Evolutionary conservation across 2,888 invertebrate species (phyloP), one percentile per base, ranked within the genome.

Genomic region (Platypus cylindrus): DNA sequence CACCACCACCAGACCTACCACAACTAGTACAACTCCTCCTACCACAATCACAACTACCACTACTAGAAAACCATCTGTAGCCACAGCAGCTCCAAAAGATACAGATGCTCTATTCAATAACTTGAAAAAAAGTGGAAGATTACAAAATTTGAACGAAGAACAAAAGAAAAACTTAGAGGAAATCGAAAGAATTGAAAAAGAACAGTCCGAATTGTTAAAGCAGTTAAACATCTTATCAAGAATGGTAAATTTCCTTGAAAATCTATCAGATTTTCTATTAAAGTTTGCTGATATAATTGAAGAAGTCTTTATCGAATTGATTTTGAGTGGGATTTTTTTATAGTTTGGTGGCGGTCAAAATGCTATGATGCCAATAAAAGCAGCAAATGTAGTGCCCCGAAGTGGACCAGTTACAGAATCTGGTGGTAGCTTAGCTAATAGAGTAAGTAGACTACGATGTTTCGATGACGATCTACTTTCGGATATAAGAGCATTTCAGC

Each of bases 191-290:
- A 45, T 63, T 28, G 63, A 63, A 43, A 51, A 50, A 38, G 58
- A 63, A 44, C 63, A 63, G 43, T 53, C 56, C 3, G 55, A 55
- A 7, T 49, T 63, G 41, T 46, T 63, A 28, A 49, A 58, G 43
- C 63, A 63, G 40, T 41, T 63, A n/a, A 53, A 44, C 37, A 38
- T 35, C 33, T 44, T 46, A 27, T 45, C 35, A 27, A 32, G 30
- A 37, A 38, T 39, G 44, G 39, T 39, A 38, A 38, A 15, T 12
- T 24, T 14, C 5, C 23, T 17, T 28, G 15, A 8, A 13, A 3
- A 28, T 17, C 4, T 33, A 17, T n/a, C n/a, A n/a, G n/a, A n/a
- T n/a, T n/a, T n/a, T n/a, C n/a, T n/a, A n/a, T n/a, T n/a, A n/a
- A n/a, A n/a, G n/a, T n/a, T n/a, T n/a, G n/a, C n/a, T n/a, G n/a